Base-by-base conservation (phyloP, 2,797 vertebrate genomes). In the Fundulus diaphanus region DNA sequence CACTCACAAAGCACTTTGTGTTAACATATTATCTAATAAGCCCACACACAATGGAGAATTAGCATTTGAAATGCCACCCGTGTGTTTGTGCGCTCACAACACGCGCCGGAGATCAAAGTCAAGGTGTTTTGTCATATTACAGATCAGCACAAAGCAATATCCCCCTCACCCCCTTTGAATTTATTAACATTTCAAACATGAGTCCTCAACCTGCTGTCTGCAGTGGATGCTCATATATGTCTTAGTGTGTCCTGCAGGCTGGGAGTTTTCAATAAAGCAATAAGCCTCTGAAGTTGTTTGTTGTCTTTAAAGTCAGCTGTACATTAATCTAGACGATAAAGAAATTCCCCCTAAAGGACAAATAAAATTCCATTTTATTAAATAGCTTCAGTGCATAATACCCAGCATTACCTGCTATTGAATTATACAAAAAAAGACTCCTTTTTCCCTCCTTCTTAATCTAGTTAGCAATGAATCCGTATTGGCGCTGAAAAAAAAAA, bases 101-200 rank as follows among this genome's bases (percentile, higher is more conserved):
- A 87, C 74, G 84, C 44, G 29, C 42, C 44, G 7, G 74, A 88
- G 87, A 90, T 92, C 88, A 87, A 82, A 91, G 90, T 89, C 76
- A 51, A 85, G 82, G 82, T 76, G 76, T 90, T 93, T 90, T 89
- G 88, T 90, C 85, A 86, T 88, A 87, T 90, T 78, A 88, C 79
- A 89, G 90, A 94, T 93, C 90, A 92, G 91, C 86, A 90, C 85
- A 77, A 88, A 88, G 91, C 89, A 90, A 91, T 91, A 90, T 92
- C 90, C 85, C 70, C 73, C 18, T 7, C 9, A 0, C 33, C 35
- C n/a, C 22, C 12, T 9, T 79, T 84, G 85, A 88, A 91, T 92
- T 83, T 92, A 91, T 93, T 92, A 93, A 91, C 89, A 91, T 92
- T 93, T 91, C 82, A 87, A 77, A 76, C 63, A 29, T 56, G 74